phyloP scores from a whole-genome alignment of 2,888 invertebrate species.

The Rhaphigaster nebulosa region DNA sequence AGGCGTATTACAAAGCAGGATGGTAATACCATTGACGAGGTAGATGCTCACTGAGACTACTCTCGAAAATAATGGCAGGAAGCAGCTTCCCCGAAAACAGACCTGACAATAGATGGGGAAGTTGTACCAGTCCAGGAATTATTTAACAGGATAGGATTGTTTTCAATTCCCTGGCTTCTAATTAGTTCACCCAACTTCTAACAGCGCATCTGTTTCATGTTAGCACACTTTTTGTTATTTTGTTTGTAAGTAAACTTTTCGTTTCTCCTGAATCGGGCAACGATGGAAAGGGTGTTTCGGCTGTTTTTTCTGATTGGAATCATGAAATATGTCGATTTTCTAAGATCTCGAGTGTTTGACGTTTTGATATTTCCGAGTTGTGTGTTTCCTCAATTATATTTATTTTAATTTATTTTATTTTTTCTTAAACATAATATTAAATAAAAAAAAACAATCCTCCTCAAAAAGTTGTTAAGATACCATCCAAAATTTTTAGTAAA shows the following conservation, averaged over 20 bases:
- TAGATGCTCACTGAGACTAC: background rate
- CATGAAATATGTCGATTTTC: background rate
- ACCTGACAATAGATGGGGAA: background rate
- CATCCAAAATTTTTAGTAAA: too few relatives aligned
- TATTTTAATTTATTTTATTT: background rate
- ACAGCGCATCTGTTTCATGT: background rate
- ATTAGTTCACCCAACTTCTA: background rate
- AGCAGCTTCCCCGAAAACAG: background rate
- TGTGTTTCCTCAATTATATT: background rate
- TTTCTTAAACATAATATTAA: too few relatives aligned
- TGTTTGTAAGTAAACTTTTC: background rate
- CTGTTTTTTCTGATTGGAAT: background rate
- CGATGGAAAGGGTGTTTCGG: background rate
- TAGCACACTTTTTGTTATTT: background rate
- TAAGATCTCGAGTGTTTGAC: background rate
- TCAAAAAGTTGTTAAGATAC: too few relatives aligned
- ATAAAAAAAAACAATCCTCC: too few relatives aligned
- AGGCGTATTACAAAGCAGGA: background rate
- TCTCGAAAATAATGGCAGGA: background rate
- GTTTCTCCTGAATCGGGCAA: background rate
- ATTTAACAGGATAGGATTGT: conserved; percentile 30
- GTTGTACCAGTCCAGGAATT: background rate
- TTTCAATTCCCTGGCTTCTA: background rate
- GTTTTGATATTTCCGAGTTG: background rate
- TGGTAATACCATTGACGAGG: background rate